A percentile compares a stretch with the other conserved stretches of the same genome.
These are phyloP conservation scores for Gila orcuttii DNA, from an alignment of 2,113 vertebrate genomes.

Conservation along the genomic window DNA sequence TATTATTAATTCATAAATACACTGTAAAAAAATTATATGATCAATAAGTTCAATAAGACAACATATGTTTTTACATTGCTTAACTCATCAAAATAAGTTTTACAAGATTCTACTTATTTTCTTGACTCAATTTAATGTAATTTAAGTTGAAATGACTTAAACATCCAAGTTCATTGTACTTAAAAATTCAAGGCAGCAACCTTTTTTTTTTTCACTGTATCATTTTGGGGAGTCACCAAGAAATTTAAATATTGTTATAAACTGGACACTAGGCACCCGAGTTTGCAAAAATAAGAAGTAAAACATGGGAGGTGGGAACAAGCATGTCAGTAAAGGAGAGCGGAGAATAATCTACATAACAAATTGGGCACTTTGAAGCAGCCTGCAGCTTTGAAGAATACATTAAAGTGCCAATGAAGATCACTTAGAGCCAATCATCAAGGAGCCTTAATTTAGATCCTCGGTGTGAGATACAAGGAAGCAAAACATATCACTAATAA, in stretches of 20 bases:
- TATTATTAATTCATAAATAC: no score
- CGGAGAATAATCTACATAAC: conserved; percentile 36
- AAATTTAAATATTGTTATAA: background rate
- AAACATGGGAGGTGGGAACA: background rate
- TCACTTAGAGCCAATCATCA: conserved; percentile 63
- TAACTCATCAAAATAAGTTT: no score
- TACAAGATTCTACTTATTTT: no score
- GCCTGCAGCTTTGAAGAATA: conserved; percentile 27
- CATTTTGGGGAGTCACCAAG: background rate
- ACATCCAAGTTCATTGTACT: no score
- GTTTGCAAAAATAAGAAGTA: conserved; percentile 12
- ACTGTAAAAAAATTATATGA: no score
- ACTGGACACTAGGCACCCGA: conserved; percentile 44
- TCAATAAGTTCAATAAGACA: no score
- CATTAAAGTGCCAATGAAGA: conserved; percentile 59
- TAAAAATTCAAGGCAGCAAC: no score
- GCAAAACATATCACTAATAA: conserved; percentile 77
- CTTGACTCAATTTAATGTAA: no score
- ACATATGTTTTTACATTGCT: no score
- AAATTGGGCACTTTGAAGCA: conserved; percentile 23
- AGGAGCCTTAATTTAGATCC: conserved; percentile 66
- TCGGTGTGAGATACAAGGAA: conserved; percentile 60
- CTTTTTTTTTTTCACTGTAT: no score
- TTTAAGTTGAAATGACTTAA: no score
- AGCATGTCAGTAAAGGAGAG: background rate